Conservation (phyloP, 1,140 invertebrate genomes). For the Epicauta chinensis region DNA sequence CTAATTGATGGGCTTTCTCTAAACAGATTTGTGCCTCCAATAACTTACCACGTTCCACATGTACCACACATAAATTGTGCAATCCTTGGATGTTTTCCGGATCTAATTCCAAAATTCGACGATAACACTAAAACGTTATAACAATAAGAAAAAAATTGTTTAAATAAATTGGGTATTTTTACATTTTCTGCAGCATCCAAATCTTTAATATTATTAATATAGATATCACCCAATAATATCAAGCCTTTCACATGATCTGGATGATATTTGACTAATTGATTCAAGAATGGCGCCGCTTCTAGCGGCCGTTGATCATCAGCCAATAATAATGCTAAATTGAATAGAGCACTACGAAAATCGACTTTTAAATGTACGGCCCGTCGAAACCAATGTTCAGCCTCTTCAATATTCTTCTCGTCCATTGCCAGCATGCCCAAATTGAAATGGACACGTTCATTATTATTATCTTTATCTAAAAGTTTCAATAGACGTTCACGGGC, state of each 20-base stretch:
- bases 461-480: slow-evolving; percentile 68
- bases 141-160: not conserved
- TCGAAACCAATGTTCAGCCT: slow-evolving; percentile 84
- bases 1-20: slow-evolving; percentile 67
- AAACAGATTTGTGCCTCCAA: slow-evolving; percentile 78
- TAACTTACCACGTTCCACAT: slow-evolving; percentile 84
- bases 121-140: slow-evolving; percentile 68
- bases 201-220: slow-evolving; percentile 94
- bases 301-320: slow-evolving; percentile 81
- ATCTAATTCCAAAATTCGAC: slow-evolving; percentile 77
- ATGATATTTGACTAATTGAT: slow-evolving; percentile 85
- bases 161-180: too few relatives aligned
- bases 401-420: slow-evolving; percentile 84
- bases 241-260: slow-evolving; percentile 92
- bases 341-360: slow-evolving; percentile 87
- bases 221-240: slow-evolving; percentile 92
- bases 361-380: slow-evolving; percentile 76
- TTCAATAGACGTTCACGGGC: slow-evolving; percentile 75
- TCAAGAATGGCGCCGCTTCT: slow-evolving; percentile 88
- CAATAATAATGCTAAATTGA: slow-evolving; percentile 87
- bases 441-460: slow-evolving; percentile 87
- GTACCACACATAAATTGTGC: slow-evolving; percentile 94
- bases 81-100: slow-evolving; percentile 89
- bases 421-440: slow-evolving; percentile 90
- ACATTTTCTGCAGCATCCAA: slow-evolving; percentile 86